These are phyloP conservation scores for Rhineura floridana DNA, from an alignment of 2,113 vertebrate species.

Conservation along the genomic window DNA sequence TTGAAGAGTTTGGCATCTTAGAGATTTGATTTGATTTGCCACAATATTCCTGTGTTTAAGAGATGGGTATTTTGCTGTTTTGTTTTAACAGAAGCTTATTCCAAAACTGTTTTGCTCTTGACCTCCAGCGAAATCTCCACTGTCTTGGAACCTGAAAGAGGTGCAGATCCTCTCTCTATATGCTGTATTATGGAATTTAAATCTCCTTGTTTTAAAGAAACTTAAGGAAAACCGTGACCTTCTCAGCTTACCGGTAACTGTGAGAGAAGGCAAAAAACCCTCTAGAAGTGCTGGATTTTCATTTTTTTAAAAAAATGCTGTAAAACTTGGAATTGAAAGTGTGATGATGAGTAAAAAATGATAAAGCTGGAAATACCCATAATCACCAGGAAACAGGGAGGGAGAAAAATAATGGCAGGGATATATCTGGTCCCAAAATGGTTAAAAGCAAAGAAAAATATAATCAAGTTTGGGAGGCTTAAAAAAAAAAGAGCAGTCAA, in stretches of 20 bases:
- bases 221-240: constrained; percentile 36
- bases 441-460: constrained; percentile 72
- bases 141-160: constrained; percentile 44
- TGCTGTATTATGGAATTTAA: constrained; percentile 15
- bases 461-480: constrained; percentile 57
- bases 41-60: constrained; percentile 25
- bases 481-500: constrained; percentile 74
- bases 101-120: background rate
- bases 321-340: constrained; percentile 39
- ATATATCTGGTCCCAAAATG: constrained; percentile 59
- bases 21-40: constrained; percentile 48
- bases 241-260: constrained; percentile 33
- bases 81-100: constrained; percentile 23
- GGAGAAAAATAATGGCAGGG: constrained; percentile 54
- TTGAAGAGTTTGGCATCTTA: constrained; percentile 57
- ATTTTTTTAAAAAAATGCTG: fast-evolving
- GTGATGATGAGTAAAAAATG: constrained; percentile 50
- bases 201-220: background rate
- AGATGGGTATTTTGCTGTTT: constrained; percentile 30
- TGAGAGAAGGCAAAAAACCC: constrained; percentile 26
- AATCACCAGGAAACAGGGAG: constrained; percentile 36
- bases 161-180: constrained; percentile 25
- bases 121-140: constrained; percentile 21
- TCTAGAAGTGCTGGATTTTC: background rate
- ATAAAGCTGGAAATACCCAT: background rate